These are phyloP conservation scores for Erinaceus europaeus DNA, from an alignment of 2,113 vertebrate species.

Conservation along the genomic window DNA sequence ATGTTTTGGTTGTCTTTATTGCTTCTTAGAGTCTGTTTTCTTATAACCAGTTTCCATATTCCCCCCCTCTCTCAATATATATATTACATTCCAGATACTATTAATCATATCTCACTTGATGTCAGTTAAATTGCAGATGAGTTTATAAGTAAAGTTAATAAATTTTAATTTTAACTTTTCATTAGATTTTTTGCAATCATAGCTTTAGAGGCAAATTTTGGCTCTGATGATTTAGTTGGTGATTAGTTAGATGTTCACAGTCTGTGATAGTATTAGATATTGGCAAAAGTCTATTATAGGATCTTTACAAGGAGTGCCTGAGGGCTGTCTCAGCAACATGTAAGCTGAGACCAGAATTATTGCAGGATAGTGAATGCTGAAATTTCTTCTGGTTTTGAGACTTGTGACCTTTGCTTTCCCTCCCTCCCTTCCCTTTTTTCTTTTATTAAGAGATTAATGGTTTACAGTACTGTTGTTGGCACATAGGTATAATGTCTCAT, in stretches of 20 bases:
- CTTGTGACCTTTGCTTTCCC: no score
- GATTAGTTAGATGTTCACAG: not conserved
- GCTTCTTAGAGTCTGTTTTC: no score
- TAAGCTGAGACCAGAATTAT: not conserved
- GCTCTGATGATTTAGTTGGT: not conserved
- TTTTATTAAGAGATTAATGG: no score
- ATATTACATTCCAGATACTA: not conserved
- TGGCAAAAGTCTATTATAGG: not conserved
- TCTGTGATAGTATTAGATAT: not conserved
- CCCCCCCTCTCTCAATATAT: not conserved
- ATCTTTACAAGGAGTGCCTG: not conserved
- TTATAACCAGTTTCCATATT: not conserved
- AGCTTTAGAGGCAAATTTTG: not conserved
- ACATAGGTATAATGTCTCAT: no score
- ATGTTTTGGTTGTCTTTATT: no score
- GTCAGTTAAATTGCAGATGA: not conserved
- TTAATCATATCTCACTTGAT: not conserved
- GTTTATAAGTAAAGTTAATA: constrained; percentile 6
- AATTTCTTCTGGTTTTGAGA: not conserved
- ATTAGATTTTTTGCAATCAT: not conserved
- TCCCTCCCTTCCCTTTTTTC: no score
- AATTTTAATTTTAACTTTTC: not conserved
- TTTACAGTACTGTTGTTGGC: no score
- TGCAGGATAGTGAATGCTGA: not conserved
- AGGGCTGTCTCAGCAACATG: not conserved